phyloP scores from a whole-genome alignment of 2,113 vertebrate genomes.

The Hippoglossus stenolepis region DNA sequence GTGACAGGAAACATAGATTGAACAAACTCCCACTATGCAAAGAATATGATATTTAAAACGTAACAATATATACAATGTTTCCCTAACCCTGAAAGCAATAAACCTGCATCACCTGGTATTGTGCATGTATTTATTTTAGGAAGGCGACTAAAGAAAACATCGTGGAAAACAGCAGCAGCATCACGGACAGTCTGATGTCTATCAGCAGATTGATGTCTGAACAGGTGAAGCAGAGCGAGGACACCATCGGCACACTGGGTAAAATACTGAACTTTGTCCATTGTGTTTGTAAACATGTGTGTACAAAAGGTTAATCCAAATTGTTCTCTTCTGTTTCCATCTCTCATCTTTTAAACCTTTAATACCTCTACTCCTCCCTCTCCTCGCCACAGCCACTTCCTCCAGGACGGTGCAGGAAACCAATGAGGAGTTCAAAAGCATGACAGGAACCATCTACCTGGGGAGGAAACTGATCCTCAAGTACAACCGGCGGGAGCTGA shows the following conservation, averaged over 20 bases:
- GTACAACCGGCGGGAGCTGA: conserved; percentile 93
- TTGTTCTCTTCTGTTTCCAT: background rate
- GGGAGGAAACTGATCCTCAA: conserved; percentile 95
- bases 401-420: conserved; percentile 93
- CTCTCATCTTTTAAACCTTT: background rate
- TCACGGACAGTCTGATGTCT: conserved; percentile 93
- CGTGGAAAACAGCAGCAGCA: conserved; percentile 89
- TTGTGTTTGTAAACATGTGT: background rate
- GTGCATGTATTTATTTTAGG: conserved; percentile 52
- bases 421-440: conserved; percentile 95
- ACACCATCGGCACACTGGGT: conserved; percentile 90
- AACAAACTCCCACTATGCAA: too few species aligned
- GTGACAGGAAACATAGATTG: too few species aligned
- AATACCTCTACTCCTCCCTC: background rate
- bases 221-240: conserved; percentile 93
- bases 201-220: conserved; percentile 96
- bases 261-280: background rate
- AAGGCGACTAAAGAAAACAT: conserved; percentile 91
- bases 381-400: conserved; percentile 84
- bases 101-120: background rate
- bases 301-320: background rate
- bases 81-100: background rate
- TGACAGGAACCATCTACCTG: conserved; percentile 94
- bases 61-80: background rate
- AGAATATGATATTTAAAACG: background rate